A percentile compares a stretch with the other conserved stretches of the same genome.
Conservation (phyloP, 2,888 invertebrate genomes). For the Oscheius sp. region DNA sequence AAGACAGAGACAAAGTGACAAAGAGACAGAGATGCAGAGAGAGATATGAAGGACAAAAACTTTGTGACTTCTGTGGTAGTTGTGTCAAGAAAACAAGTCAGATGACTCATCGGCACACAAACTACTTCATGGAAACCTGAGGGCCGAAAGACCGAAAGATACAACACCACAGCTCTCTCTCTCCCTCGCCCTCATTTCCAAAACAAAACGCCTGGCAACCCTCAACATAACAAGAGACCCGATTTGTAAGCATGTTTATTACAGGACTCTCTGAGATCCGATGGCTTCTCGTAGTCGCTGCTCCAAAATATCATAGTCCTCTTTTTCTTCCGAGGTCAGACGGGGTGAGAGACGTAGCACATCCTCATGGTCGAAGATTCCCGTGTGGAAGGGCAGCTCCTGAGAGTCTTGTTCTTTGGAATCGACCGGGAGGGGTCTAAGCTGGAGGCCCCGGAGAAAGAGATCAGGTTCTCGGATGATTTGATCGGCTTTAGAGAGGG, state of each 20-base stretch:
- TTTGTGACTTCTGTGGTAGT: no score
- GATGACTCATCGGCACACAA: no score
- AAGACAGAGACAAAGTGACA: no score
- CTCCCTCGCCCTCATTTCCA: not conserved
- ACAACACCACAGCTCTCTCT: conserved; percentile 2
- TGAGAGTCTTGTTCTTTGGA: not conserved
- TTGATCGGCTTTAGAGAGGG: conserved; percentile 10
- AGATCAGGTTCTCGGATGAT: conserved; percentile 6
- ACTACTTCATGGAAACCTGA: no score
- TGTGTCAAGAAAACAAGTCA: no score
- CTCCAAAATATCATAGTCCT: conserved; percentile 25
- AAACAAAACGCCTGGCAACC: conserved; percentile 29
- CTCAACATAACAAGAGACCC: not conserved
- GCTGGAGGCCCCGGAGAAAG: conserved; percentile 7
- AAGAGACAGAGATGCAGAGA: no score
- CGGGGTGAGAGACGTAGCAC: not conserved
- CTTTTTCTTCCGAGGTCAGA: not conserved
- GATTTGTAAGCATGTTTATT: conserved; percentile 5
- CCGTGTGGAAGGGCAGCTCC: conserved; percentile 2
- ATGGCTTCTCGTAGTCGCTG: conserved; percentile 14
- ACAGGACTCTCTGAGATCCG: conserved; percentile 2
- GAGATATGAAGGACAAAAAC: no score
- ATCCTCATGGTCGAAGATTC: conserved; percentile 2
- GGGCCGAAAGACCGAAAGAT: not conserved
- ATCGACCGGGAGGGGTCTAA: conserved; percentile 14